These are phyloP conservation scores for Oryzias dopingdopingensis DNA, from an alignment of 2,797 vertebrate species.

Conservation along the genomic window DNA sequence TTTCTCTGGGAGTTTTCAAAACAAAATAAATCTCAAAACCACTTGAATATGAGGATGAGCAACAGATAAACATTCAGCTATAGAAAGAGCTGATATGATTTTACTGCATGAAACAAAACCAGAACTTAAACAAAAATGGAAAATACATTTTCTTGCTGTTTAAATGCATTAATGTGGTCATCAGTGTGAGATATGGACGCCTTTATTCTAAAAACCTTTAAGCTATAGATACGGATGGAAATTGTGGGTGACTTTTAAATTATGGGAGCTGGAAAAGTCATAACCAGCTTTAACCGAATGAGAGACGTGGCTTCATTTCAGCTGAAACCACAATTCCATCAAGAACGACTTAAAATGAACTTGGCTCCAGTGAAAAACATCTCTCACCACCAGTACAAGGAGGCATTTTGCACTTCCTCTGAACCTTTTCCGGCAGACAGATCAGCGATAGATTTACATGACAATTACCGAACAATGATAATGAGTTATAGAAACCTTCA, in stretches of 20 bases:
- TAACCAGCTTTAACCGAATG: constrained; percentile 14
- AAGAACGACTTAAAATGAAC: constrained; percentile 16
- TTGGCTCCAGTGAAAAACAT: constrained; percentile 20
- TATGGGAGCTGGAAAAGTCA: constrained; percentile 32
- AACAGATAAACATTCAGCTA: too few relatives aligned
- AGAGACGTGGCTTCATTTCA: constrained; percentile 24
- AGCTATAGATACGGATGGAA: constrained; percentile 9
- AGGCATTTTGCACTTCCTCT: constrained; percentile 17
- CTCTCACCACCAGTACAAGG: constrained; percentile 29
- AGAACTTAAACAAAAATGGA: too few relatives aligned
- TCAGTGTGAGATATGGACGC: constrained; percentile 11
- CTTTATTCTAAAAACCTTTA: constrained; percentile 7
- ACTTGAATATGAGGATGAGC: too few relatives aligned
- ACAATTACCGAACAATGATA: too few relatives aligned
- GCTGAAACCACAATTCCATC: constrained; percentile 40
- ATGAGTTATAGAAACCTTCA: too few relatives aligned
- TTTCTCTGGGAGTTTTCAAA: too few relatives aligned
- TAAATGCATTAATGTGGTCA: too few relatives aligned
- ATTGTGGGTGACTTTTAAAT: constrained; percentile 34
- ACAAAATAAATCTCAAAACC: too few relatives aligned
- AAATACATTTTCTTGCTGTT: too few relatives aligned
- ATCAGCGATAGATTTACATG: too few relatives aligned
- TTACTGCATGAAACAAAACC: too few relatives aligned
- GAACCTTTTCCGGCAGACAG: constrained; percentile 6
- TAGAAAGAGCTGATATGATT: too few relatives aligned